Evolutionary conservation across 2,888 invertebrate species (phyloP).

Genomic region (Ophioninae sp.): DNA sequence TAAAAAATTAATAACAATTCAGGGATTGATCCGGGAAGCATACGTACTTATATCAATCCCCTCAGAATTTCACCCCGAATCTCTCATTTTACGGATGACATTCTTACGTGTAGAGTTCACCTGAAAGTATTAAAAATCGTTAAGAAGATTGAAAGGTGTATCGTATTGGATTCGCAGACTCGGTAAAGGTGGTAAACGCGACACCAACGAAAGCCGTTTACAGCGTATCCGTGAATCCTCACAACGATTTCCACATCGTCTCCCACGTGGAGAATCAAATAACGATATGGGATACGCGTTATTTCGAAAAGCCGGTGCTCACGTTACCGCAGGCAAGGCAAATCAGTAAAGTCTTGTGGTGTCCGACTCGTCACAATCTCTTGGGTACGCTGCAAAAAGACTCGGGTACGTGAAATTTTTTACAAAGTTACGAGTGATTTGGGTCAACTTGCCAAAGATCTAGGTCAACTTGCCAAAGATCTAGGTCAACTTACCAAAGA

Average conservation of each 20-base stretch:
- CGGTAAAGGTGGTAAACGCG: constrained; percentile 86
- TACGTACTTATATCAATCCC: too few species aligned
- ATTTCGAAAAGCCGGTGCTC: constrained; percentile 91
- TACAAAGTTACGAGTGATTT: too few species aligned
- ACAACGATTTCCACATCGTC: constrained; percentile 90
- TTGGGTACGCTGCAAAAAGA: constrained; percentile 92
- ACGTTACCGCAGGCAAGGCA: constrained; percentile 87
- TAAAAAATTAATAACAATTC: too few species aligned
- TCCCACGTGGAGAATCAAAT: constrained; percentile 92
- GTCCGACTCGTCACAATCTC: constrained; percentile 92
- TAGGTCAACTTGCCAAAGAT: too few species aligned
- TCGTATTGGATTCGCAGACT: constrained; percentile 82
- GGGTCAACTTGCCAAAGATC: too few species aligned
- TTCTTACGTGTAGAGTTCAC: too few species aligned
- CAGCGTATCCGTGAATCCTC: constrained; percentile 91
- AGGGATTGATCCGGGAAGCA: too few species aligned
- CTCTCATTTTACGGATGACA: too few species aligned
- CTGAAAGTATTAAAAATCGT: not conserved
- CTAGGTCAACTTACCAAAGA: too few species aligned
- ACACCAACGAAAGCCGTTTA: constrained; percentile 91
- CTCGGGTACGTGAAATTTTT: constrained; percentile 70
- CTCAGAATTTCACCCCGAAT: too few species aligned
- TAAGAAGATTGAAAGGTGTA: not conserved
- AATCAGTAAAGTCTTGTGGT: constrained; percentile 91
- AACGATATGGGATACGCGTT: constrained; percentile 93